Conservation (phyloP, 2,797 vertebrate genomes). For the Pachyuromys duprasi region DNA sequence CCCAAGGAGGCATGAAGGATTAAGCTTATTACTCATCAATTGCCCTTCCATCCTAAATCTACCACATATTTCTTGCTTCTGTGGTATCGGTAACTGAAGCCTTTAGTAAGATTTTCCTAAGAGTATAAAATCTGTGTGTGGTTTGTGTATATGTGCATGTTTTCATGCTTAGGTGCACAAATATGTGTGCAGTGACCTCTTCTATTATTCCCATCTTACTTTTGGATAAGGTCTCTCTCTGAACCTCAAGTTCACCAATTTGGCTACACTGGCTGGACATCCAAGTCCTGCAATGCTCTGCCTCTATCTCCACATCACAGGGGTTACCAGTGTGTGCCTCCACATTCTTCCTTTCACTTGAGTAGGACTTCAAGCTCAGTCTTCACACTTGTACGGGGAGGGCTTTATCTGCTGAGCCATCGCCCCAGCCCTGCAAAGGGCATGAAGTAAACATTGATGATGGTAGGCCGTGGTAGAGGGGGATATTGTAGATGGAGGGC, state of each 20-base stretch:
- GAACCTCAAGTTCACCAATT: neutral
- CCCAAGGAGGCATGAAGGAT: neutral
- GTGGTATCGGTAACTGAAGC: neutral
- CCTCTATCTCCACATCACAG: neutral
- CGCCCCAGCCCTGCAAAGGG: neutral
- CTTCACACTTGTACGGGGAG: neutral
- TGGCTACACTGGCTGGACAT: neutral
- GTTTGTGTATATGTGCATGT: neutral
- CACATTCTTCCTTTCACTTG: neutral
- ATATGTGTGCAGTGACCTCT: too few species aligned
- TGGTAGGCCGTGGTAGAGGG: neutral
- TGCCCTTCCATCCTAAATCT: neutral
- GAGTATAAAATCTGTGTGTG: neutral
- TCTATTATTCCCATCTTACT: neutral
- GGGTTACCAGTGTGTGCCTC: too few species aligned
- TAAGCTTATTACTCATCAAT: neutral
- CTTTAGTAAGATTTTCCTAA: neutral
- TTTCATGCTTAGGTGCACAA: too few species aligned
- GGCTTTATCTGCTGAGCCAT: neutral
- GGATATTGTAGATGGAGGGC: fast-evolving
- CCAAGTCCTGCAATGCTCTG: neutral
- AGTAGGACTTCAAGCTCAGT: neutral
- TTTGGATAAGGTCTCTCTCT: neutral
- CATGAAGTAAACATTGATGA: neutral
- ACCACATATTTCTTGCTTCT: neutral